Evolutionary conservation across 2,797 vertebrate genomes (phyloP), one percentile per base, ranked within the genome.

Genomic region (Dicrostonyx torquatus): DNA sequence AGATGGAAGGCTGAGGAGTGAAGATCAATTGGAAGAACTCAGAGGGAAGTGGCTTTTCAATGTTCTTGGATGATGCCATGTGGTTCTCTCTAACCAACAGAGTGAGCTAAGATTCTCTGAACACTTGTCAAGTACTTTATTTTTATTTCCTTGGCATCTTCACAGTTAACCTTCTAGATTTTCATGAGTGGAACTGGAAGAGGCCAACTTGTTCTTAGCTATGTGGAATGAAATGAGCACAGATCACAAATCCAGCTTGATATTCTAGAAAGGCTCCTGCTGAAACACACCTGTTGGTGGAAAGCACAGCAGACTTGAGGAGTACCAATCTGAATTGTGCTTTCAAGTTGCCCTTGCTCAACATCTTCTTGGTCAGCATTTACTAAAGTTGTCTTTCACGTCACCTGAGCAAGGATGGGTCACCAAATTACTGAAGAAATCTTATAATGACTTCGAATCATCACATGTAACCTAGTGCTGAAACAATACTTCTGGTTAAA

Each of bases 401-500:
- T 48, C 58, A 82, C 6, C 11, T 94, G 79, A n/a, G 8, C 70
- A 85, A 90, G 31, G 2, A 45, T 55, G 45, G 68, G 24, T 84
- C 29, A 31, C 55, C 75, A 53, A 17, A 4, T 31, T 20, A 76
- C 73, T 77, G 68, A 91, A 89, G 7, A 86, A 91, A 62, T 80
- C 4, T 45, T 84, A 24, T 50, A 43, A 48, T 60, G 34, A 88
- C 29, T 80, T 93, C 26, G 20, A 91, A 34, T 94, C 55, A 60
- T 91, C 60, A 7, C 9, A 58, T 86, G 79, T 80, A 87, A 80
- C 22, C 18, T 48, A 82, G 60, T 64, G 37, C 60, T 92, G 58
- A 85, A 87, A 84, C 43, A 87, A n/a, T 40, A 90, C 22, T 93
- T 91, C 43, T 55, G n/a, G 34, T 62, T 90, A 91, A 53, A 94